phyloP scores from a whole-genome alignment of 2,113 vertebrate species.

The Diadophis punctatus region DNA sequence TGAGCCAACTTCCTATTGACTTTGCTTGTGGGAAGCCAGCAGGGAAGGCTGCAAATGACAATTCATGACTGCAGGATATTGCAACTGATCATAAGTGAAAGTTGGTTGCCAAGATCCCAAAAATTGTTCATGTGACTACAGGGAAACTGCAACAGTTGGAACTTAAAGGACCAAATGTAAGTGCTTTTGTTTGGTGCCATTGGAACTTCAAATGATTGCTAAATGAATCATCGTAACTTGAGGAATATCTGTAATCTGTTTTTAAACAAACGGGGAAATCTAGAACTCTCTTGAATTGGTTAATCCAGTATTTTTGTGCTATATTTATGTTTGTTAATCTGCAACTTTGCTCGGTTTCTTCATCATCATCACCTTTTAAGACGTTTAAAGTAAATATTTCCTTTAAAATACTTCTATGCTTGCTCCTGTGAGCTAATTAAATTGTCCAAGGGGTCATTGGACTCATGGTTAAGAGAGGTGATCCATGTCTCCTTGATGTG shows the following conservation, averaged over 20 bases:
- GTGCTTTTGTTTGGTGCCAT: background rate
- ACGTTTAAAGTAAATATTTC: background rate
- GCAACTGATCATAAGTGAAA: background rate
- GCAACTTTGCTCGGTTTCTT: background rate
- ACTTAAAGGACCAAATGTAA: background rate
- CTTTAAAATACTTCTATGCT: background rate
- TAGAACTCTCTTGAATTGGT: background rate
- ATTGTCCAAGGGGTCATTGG: background rate
- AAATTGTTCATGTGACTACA: background rate
- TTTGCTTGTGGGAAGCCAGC: background rate
- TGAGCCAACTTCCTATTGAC: no score
- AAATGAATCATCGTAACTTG: background rate
- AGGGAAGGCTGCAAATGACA: background rate
- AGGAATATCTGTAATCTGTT: background rate
- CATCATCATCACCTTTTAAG: no score
- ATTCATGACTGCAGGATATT: background rate
- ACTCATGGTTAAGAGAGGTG: background rate
- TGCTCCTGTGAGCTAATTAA: background rate
- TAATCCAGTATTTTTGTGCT: background rate
- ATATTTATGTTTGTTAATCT: background rate
- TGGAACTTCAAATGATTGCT: background rate
- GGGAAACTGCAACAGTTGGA: background rate
- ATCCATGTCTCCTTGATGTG: background rate
- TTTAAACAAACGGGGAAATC: background rate
- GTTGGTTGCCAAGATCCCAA: background rate